Conservation (phyloP, 2,888 invertebrate species). For the Lobophora halterata region DNA sequence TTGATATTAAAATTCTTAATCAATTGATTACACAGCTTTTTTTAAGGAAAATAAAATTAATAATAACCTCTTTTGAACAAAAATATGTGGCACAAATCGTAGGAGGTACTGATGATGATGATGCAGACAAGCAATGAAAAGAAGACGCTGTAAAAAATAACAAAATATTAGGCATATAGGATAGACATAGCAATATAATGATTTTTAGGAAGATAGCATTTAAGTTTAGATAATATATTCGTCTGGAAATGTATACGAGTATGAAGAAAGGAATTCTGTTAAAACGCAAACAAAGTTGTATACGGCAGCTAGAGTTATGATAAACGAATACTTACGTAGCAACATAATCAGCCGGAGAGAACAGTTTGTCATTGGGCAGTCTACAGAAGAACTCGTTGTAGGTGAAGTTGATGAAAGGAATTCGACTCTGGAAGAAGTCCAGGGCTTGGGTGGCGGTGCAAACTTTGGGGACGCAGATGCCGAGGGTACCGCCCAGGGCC, state of each 20-base stretch:
- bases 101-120: conserved; percentile 43
- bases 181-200: no score
- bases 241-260: background rate
- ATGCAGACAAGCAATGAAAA: conserved; percentile 44
- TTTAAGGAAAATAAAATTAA: background rate
- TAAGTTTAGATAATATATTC: no score
- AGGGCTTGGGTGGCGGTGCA: conserved; percentile 45
- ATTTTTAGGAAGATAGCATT: no score
- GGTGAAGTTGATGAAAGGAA: conserved; percentile 38
- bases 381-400: conserved; percentile 50
- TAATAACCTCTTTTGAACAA: conserved; percentile 42
- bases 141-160: conserved; percentile 44
- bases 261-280: background rate
- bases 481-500: conserved; percentile 28
- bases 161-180: no score
- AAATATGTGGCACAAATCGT: conserved; percentile 45
- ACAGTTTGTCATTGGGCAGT: conserved; percentile 55
- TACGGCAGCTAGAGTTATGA: no score
- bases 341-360: conserved; percentile 47
- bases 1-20: background rate
- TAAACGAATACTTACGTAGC: conserved; percentile 47
- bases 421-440: conserved; percentile 34
- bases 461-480: conserved; percentile 49
- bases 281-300: no score
- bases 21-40: background rate